Evolutionary conservation across 2,113 vertebrate genomes (phyloP).

Genomic region (Suricata suricatta): DNA sequence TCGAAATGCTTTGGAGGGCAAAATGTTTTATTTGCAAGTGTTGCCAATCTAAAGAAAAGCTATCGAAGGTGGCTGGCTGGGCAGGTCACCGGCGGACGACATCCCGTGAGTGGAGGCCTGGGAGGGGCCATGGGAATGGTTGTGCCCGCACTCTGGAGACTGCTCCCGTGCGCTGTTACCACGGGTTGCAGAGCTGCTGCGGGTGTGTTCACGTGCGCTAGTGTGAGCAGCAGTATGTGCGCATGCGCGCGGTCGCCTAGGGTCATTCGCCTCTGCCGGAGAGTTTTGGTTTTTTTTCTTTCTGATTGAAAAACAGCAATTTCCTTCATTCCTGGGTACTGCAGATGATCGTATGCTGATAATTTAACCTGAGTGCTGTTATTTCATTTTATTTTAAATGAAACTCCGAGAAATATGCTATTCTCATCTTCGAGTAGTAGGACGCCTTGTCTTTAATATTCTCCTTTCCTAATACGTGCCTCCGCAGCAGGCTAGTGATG

Average conservation of each 20-base stretch:
- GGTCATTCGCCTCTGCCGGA: neutral
- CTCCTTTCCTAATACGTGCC: neutral
- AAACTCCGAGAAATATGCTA: neutral
- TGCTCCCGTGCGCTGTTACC: neutral
- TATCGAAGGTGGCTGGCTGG: neutral
- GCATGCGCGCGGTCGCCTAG: neutral
- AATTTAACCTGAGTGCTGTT: neutral
- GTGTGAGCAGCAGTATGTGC: fast-evolving
- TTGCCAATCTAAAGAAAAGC: neutral
- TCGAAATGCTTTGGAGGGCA: neutral
- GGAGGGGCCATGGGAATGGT: neutral
- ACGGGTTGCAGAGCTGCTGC: neutral
- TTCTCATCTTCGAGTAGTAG: conserved; percentile 1
- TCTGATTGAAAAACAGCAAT: conserved; percentile 59
- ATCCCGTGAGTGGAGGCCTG: fast-evolving
- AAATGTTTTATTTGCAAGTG: neutral
- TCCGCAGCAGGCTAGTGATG: neutral
- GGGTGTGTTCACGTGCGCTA: fast-evolving
- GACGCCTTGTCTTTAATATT: neutral
- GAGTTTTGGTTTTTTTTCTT: neutral
- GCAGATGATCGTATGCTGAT: conserved; percentile 50
- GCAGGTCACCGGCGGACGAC: neutral
- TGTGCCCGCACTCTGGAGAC: neutral
- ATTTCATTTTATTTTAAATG: conserved; percentile 55
- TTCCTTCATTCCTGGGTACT: conserved; percentile 54